Percentiles rank a stretch among this genome's conserved stretches.
Evolutionary conservation across 2,888 invertebrate species (phyloP).

Genomic region (Lepidonotus clava): DNA sequence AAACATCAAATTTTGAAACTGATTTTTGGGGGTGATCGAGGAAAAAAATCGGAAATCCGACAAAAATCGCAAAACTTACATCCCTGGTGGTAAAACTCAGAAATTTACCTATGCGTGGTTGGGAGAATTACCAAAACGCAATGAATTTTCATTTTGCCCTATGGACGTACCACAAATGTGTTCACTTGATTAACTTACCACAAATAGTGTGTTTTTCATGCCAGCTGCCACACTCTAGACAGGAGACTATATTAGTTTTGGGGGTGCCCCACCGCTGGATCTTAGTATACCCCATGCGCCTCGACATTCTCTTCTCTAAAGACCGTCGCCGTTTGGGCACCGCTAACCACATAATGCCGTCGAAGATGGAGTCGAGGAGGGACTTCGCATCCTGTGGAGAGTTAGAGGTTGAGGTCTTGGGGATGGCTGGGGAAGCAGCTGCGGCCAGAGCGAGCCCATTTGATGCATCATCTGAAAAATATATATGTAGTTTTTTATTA

Average conservation of each 20-base stretch:
- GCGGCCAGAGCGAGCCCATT: conserved; percentile 47
- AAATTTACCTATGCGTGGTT: no score
- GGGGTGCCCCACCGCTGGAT: conserved; percentile 87
- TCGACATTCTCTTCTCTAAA: conserved; percentile 86
- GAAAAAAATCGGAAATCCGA: no score
- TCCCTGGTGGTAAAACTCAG: no score
- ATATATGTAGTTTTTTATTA: no score
- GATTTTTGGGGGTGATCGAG: no score
- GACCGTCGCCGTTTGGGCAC: conserved; percentile 90
- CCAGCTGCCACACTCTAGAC: conserved; percentile 91
- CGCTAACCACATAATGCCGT: conserved; percentile 91
- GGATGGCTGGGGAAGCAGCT: not conserved
- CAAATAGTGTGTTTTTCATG: conserved; percentile 90
- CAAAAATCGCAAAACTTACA: no score
- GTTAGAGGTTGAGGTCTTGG: not conserved
- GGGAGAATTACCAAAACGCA: not conserved
- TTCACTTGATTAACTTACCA: conserved; percentile 83
- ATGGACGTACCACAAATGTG: not conserved
- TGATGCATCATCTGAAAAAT: no score
- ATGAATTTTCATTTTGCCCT: not conserved
- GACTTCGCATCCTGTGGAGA: conserved; percentile 40
- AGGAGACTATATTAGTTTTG: conserved; percentile 88
- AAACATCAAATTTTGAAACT: no score
- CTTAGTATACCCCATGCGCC: conserved; percentile 88
- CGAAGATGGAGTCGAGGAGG: conserved; percentile 35